Percentiles rank a stretch among this genome's conserved stretches.
Conservation (phyloP, 1,140 invertebrate genomes). For the Trigoniulus corallinus region DNA sequence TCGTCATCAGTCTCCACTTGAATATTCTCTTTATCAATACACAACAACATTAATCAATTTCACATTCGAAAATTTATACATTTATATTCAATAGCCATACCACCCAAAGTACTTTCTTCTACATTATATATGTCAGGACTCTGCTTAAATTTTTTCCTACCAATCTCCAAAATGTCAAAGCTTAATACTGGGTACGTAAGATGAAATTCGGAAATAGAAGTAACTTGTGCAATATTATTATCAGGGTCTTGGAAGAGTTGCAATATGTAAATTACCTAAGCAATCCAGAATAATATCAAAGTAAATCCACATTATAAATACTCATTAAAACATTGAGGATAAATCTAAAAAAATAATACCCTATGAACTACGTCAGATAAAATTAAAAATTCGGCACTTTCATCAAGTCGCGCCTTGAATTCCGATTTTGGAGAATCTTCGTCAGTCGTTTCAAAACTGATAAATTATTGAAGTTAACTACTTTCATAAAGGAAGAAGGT, state of each 20-base stretch:
- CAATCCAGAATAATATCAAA: slow-evolving; percentile 12
- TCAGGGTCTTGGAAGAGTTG: slow-evolving; percentile 43
- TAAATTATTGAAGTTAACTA: slow-evolving; percentile 8
- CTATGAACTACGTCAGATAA: slow-evolving; percentile 61
- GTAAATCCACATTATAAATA: neutral
- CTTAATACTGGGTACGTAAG: slow-evolving; percentile 66
- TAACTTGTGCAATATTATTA: slow-evolving; percentile 35
- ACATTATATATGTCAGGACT: slow-evolving; percentile 11
- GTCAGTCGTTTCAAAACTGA: slow-evolving; percentile 17
- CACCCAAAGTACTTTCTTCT: neutral
- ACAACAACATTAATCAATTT: too few species aligned
- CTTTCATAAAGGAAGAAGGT: neutral
- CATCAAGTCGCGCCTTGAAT: slow-evolving; percentile 63
- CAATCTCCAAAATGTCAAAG: slow-evolving; percentile 68
- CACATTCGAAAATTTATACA: too few species aligned
- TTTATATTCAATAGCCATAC: too few species aligned
- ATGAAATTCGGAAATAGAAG: slow-evolving; percentile 61
- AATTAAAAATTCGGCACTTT: slow-evolving; percentile 61
- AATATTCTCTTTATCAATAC: neutral
- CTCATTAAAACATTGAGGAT: slow-evolving; percentile 6
- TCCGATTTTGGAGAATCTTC: slow-evolving; percentile 18
- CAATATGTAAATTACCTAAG: slow-evolving; percentile 52
- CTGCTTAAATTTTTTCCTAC: slow-evolving; percentile 22
- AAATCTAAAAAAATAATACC: too few species aligned
- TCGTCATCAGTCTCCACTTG: slow-evolving; percentile 21